These are phyloP conservation scores for Terrapene triunguis DNA, from an alignment of 2,113 vertebrate species.

Conservation along the genomic window DNA sequence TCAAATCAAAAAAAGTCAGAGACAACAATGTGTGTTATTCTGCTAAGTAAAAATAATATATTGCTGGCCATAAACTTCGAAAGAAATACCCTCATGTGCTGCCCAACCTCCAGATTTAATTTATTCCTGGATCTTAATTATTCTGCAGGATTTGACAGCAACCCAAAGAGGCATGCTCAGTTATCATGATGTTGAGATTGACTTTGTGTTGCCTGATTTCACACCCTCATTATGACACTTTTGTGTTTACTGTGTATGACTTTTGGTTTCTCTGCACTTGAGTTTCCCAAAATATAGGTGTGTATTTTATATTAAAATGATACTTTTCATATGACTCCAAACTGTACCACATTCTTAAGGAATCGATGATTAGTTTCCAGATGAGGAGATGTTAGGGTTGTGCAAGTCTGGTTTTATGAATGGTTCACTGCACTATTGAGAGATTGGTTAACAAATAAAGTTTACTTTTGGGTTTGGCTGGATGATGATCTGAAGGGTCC, in stretches of 20 bases:
- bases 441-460: conserved; percentile 33
- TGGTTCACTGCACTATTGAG: background rate
- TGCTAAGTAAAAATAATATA: background rate
- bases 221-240: background rate
- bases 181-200: background rate
- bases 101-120: background rate
- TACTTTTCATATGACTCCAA: background rate
- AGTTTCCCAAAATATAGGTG: background rate
- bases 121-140: background rate
- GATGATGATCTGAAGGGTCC: background rate
- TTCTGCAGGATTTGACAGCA: background rate
- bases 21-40: background rate
- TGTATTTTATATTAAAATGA: background rate
- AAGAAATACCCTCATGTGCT: background rate
- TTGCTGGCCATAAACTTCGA: background rate
- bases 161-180: background rate
- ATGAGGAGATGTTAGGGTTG: background rate
- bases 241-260: conserved; percentile 4
- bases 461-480: background rate
- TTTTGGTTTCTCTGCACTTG: background rate
- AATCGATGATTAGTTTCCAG: background rate
- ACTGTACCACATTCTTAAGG: background rate
- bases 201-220: background rate
- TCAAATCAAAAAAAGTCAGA: background rate
- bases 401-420: background rate